Evolutionary conservation across 2,888 invertebrate genomes (phyloP), one percentile per base, ranked within the genome.

Genomic region (Luperina nickerlii): DNA sequence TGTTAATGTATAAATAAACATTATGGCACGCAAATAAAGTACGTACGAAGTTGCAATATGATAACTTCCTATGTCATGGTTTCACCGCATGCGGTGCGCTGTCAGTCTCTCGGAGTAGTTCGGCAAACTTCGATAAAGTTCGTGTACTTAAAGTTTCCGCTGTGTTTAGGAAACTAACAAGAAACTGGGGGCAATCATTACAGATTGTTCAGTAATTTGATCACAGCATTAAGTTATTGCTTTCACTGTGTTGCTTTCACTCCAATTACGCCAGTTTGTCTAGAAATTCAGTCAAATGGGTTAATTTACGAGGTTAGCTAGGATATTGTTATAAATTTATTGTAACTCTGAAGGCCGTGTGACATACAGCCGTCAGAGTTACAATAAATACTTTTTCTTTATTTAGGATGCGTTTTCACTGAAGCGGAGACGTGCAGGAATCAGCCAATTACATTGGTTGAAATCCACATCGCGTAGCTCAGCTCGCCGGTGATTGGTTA

Each of bases 91-190:
- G 88, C 87, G 82, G 81, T 79, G 78, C 48, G 66, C 86, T 90
- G 90, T 88, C 75, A 86, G 88, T 85, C 74, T 85, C 77, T 87
- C 75, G 83, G 32, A 51, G 60, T 87, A 90, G 83, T 91, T 91
- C 77, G 80, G 51, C 66, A 80, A 91, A 90, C 85, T 92, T 90
- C 82, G 87, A 48, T 45, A n/a, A 86, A 87, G 88, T 89, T 90
- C 73, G 78, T 82, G 82, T 84, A 81, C 82, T 88, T 87, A 69
- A 77, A 81, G 82, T 76, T 83, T 83, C 72, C 66, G 63, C 79
- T 85, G 81, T 85, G 79, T 87, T 83, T 76, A 76, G 77, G 69
- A 76, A 81, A 80, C 70, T 84, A 83, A 87, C 77, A 72, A 77
- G 78, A 76, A 88, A 88, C 88, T 85, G 81, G 79, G 38, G 63